Evolutionary conservation across 2,113 vertebrate species (phyloP).

Genomic region (Pitta sordida): DNA sequence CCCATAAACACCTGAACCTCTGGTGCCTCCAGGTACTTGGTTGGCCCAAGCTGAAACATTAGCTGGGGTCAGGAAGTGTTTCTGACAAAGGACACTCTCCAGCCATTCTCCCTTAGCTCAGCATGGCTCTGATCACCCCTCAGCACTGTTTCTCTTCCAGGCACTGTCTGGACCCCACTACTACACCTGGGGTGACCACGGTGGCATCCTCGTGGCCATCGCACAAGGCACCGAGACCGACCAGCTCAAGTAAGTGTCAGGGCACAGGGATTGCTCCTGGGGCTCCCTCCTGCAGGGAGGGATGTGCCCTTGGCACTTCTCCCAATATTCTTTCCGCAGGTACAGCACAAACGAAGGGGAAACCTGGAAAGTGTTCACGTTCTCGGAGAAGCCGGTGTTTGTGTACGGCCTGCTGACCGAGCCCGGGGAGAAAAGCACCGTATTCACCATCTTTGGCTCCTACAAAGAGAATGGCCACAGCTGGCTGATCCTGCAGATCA

Average conservation of each 20-base stretch:
- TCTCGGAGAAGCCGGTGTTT: constrained; percentile 85
- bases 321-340: constrained; percentile 39
- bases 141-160: constrained; percentile 64
- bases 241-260: constrained; percentile 87
- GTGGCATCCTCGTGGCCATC: constrained; percentile 92
- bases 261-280: neutral
- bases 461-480: constrained; percentile 92
- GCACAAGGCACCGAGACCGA: constrained; percentile 85
- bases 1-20: neutral
- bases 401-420: constrained; percentile 95
- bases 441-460: constrained; percentile 97
- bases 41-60: neutral
- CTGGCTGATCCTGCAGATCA: constrained; percentile 98
- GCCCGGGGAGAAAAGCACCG: constrained; percentile 93
- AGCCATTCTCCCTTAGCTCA: neutral
- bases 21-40: neutral
- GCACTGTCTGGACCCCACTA: constrained; percentile 92
- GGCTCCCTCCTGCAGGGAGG: neutral
- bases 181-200: constrained; percentile 96
- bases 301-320: neutral
- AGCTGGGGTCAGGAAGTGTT: neutral
- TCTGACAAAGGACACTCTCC: neutral
- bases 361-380: constrained; percentile 88
- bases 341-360: constrained; percentile 98
- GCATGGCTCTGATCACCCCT: neutral